Conservation (phyloP, 2,113 vertebrate genomes). For the Marmota monax region DNA sequence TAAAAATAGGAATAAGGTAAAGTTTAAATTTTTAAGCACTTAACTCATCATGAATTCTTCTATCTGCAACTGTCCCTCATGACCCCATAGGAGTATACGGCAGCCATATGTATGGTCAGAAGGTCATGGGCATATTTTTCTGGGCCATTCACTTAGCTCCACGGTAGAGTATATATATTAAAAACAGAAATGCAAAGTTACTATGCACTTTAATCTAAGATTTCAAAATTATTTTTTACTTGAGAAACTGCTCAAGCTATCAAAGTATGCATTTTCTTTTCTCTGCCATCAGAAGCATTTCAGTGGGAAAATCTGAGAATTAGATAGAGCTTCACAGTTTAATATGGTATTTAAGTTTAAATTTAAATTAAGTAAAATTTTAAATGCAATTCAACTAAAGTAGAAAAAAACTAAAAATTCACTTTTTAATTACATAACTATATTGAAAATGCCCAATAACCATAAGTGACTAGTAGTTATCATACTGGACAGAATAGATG, state of each 20-base stretch:
- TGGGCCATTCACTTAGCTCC: not conserved
- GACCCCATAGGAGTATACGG: not conserved
- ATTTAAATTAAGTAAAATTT: conserved; percentile 11
- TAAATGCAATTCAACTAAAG: not conserved
- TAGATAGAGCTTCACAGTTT: conserved; percentile 15
- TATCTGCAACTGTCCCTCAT: not conserved
- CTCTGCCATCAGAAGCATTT: not conserved
- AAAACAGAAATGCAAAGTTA: not conserved
- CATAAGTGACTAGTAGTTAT: not conserved
- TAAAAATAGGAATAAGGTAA: conserved; percentile 62
- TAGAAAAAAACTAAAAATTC: conserved; percentile 8
- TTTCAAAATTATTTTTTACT: conserved; percentile 12
- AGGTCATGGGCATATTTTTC: not conserved
- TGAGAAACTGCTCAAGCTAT: not conserved
- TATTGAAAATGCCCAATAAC: not conserved
- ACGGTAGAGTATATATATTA: not conserved
- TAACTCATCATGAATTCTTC: not conserved
- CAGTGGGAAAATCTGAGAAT: not conserved
- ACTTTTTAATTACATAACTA: not conserved
- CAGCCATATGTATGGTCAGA: not conserved
- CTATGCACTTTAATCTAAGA: conserved; percentile 1
- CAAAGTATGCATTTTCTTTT: conserved; percentile 40
- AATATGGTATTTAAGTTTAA: conserved; percentile 32
- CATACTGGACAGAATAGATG: not conserved
- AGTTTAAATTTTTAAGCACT: conserved; percentile 23